Base-by-base conservation (phyloP, 2,888 invertebrate genomes). In the Leptinotarsa peninsularis region DNA sequence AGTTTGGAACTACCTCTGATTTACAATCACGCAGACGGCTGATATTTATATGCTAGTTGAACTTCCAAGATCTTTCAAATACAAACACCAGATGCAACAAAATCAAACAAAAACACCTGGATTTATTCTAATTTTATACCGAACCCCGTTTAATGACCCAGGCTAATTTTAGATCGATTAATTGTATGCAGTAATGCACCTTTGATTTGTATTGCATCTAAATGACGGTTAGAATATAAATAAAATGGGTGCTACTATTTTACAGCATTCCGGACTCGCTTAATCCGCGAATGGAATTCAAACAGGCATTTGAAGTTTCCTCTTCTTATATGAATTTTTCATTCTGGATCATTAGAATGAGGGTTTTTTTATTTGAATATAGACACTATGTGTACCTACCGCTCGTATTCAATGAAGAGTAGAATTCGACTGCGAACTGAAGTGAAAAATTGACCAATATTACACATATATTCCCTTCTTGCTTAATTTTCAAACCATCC, bases 31-130 rank as follows among this genome's bases (percentile, higher is more conserved):
- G 10, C 33, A 63, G 63, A 63, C 63, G 18, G 15, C 17, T n/a
- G 63, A n/a, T n/a, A 63, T 63, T 63, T 63, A 33, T 63, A 63
- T 63, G 10, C n/a, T 5, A n/a, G 43, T 33, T 15, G 63, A 43
- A 15, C 17, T 63, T n/a, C 43, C 15, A 10, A 33, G 43, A 33
- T 63, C 43, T 5, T 43, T 15, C 4, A 14, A 63, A n/a, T 33
- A 63, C 63, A 63, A 63, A 63, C n/a, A 63, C 17, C 43, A 27
- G 63, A 43, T 43, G 63, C 5, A 63, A 63, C 63, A 33, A 63
- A 63, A 63, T 63, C 63, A 43, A 63, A 63, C 63, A 63, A 63
- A 63, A 63, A 63, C 63, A 63, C 63, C 63, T 63, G 63, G 43
- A 63, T 43, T n/a, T n/a, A n/a, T 18, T 63, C 63, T 63, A 63